Evolutionary conservation across 2,113 vertebrate species (phyloP).

Genomic region (Misgurnus mizolepis): DNA sequence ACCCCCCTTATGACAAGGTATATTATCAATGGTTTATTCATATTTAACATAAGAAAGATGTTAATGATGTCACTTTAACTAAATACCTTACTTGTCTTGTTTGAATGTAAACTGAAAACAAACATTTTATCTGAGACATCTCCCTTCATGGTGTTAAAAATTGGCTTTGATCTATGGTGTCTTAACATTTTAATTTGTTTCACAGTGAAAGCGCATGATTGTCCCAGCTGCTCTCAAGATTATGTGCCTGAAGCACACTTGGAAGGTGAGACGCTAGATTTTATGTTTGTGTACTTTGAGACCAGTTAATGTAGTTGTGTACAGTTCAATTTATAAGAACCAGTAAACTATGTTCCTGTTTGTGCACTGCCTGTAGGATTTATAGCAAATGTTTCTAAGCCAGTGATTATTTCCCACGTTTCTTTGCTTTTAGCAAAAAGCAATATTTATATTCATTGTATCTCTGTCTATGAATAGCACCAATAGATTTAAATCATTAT

Average conservation of each 20-base stretch:
- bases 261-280: constrained; percentile 76
- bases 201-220: constrained; percentile 89
- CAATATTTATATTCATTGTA: too few species aligned
- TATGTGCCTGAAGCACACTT: constrained; percentile 88
- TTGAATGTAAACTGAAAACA: constrained; percentile 76
- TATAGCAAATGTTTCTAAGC: constrained; percentile 61
- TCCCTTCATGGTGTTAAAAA: rapidly evolving
- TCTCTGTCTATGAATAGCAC: neutral
- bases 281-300: too few species aligned
- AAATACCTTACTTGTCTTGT: constrained; percentile 77
- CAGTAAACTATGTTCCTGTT: too few species aligned
- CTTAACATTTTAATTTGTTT: neutral
- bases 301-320: too few species aligned
- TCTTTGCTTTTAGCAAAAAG: constrained; percentile 73
- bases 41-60: constrained; percentile 33
- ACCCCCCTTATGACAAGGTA: constrained; percentile 93
- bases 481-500: too few species aligned
- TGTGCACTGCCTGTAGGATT: too few species aligned
- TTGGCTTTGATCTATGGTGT: neutral
- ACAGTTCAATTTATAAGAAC: too few species aligned
- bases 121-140: constrained; percentile 70
- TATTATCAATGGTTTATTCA: neutral
- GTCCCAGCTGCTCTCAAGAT: constrained; percentile 89
- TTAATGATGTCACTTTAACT: constrained; percentile 72
- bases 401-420: too few species aligned